Evolutionary conservation across 2,797 vertebrate genomes (phyloP).

Genomic region (Eulemur coronatus): DNA sequence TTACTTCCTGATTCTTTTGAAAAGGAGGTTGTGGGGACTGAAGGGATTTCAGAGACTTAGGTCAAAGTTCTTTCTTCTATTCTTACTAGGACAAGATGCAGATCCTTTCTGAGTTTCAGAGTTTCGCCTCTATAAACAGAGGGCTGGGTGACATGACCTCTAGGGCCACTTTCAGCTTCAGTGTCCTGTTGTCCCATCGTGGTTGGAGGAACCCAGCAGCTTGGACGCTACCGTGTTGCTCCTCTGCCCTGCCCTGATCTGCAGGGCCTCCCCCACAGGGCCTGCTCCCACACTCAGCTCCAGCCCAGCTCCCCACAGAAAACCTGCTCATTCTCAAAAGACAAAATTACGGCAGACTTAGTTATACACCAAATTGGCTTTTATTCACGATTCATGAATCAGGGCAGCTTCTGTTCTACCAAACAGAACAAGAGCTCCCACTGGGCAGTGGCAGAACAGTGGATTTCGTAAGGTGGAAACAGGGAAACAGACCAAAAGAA

Average conservation of each 20-base stretch:
- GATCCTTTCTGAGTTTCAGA: not conserved
- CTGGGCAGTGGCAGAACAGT: not conserved
- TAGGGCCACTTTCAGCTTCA: not conserved
- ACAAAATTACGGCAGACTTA: not conserved
- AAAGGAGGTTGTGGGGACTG: not conserved
- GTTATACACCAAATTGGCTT: not conserved
- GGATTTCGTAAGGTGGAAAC: not conserved
- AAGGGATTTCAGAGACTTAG: not conserved
- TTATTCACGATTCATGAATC: not conserved
- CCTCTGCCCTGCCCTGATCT: not conserved
- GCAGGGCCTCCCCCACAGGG: not conserved
- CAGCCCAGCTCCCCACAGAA: not conserved
- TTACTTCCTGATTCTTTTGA: not conserved
- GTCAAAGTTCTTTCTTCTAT: not conserved
- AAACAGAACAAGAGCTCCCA: not conserved
- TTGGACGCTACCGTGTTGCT: too few relatives aligned
- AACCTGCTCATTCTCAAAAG: not conserved
- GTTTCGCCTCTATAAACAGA: not conserved
- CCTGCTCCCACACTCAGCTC: not conserved
- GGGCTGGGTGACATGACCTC: not conserved
- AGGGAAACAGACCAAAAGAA: not conserved
- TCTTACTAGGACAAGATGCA: not conserved
- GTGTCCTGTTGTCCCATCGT: not conserved
- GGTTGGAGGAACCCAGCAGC: not conserved
- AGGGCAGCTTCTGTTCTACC: not conserved